phyloP scores from a whole-genome alignment of 2,113 vertebrate genomes.

The Pycnonotus jocosus region DNA sequence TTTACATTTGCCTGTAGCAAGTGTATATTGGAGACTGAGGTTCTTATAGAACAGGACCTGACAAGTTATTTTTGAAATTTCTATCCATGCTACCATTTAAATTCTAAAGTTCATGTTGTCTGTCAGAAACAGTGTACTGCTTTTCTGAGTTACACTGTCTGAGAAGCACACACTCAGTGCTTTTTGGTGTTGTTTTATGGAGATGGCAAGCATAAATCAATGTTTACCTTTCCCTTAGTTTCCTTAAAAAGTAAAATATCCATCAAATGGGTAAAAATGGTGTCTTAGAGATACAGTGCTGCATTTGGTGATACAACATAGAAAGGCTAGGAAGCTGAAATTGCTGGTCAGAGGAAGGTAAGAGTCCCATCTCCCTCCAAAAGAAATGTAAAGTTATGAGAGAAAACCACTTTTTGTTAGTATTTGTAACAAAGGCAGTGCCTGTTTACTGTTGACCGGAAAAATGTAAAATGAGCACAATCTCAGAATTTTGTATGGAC shows the following conservation, averaged over 20 bases:
- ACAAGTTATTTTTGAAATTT: not conserved
- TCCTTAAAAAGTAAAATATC: not conserved
- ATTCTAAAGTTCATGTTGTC: not conserved
- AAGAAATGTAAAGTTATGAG: not conserved
- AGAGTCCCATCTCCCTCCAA: not conserved
- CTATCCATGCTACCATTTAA: not conserved
- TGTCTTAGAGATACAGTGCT: not conserved
- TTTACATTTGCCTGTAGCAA: not conserved
- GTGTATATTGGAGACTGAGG: not conserved
- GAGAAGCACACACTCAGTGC: not conserved
- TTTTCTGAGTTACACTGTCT: not conserved
- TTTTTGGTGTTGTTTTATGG: not conserved
- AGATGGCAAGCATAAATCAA: not conserved
- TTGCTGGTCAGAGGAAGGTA: not conserved
- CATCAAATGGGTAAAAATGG: not conserved
- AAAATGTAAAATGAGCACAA: not conserved
- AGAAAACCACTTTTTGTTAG: not conserved
- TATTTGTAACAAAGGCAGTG: not conserved
- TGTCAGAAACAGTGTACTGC: not conserved
- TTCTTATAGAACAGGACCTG: not conserved
- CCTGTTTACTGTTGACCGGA: not conserved
- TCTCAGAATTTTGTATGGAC: not conserved
- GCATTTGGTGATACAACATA: not conserved
- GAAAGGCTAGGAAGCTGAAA: not conserved
- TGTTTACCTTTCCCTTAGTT: not conserved